Percentiles rank a stretch among this genome's conserved stretches.
Evolutionary conservation across 2,113 vertebrate genomes (phyloP).

Genomic region (Microtus montanus): DNA sequence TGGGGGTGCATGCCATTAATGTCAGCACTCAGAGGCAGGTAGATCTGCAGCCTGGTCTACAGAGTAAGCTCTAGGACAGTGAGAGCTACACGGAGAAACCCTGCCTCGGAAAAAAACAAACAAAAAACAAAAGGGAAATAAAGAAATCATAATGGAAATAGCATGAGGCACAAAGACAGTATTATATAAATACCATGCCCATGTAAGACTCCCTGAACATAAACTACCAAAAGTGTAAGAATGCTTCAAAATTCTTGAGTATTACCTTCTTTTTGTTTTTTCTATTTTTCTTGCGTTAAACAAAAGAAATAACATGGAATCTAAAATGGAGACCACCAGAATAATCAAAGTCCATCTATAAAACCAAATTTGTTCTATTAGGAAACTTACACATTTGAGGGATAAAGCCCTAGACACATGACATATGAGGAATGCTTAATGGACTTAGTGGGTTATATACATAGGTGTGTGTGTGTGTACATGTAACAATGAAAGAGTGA

Average conservation of each 20-base stretch:
- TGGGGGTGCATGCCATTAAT: neutral
- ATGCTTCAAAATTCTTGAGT: neutral
- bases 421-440: neutral
- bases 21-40: neutral
- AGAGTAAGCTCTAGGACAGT: neutral
- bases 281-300: neutral
- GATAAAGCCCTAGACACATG: neutral
- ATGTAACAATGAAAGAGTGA: neutral
- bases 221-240: slow-evolving; percentile 47
- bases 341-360: slow-evolving; percentile 36
- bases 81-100: neutral
- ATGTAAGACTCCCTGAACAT: neutral
- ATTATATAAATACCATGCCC: neutral
- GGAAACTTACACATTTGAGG: slow-evolving; percentile 18
- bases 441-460: neutral
- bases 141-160: slow-evolving; percentile 4
- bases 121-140: neutral
- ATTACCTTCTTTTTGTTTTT: neutral
- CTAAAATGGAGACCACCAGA: neutral
- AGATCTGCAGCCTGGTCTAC: neutral
- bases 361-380: slow-evolving; percentile 27
- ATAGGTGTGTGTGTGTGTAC: neutral
- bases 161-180: neutral
- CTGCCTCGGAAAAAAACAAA: neutral
- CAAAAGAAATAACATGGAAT: slow-evolving; percentile 51